These are phyloP conservation scores for Leptodirus hochenwartii DNA, from an alignment of 2,888 invertebrate genomes.

Conservation along the genomic window DNA sequence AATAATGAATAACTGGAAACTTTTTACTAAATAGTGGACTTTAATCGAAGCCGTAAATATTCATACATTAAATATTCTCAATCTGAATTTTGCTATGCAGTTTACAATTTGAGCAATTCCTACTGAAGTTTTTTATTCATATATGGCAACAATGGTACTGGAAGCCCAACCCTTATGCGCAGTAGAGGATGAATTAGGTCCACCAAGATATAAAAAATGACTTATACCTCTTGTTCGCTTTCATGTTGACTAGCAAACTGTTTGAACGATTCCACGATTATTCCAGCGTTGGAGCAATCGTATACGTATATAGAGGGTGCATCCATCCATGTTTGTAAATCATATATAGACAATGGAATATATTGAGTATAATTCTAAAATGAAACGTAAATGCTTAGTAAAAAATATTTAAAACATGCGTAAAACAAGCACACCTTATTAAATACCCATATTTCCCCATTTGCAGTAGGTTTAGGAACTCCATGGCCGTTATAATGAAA, in stretches of 20 bases:
- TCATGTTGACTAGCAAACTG: constrained; percentile 84
- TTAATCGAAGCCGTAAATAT: too few species aligned
- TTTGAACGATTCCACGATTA: constrained; percentile 81
- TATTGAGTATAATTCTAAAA: constrained; percentile 92
- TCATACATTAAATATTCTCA: too few species aligned
- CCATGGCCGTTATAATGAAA: constrained; percentile 99
- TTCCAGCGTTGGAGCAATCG: constrained; percentile 96
- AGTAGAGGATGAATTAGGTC: too few species aligned
- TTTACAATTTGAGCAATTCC: too few species aligned
- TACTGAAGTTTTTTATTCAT: too few species aligned
- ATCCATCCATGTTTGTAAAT: constrained; percentile 98
- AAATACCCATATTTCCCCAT: constrained; percentile 99
- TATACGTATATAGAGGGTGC: constrained; percentile 98
- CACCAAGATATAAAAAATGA: constrained; percentile 1
- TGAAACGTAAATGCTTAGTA: too few species aligned
- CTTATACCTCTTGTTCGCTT: constrained; percentile 47
- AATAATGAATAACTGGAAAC: too few species aligned
- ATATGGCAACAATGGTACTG: too few species aligned
- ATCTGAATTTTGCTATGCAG: too few species aligned
- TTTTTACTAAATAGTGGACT: too few species aligned
- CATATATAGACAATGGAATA: constrained; percentile 95
- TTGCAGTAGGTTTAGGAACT: constrained; percentile 91
- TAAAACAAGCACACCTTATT: constrained; percentile 50
- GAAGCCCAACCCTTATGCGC: too few species aligned
- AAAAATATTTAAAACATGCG: not conserved